These are phyloP conservation scores for Pseudochirops corinnae DNA, from an alignment of 2,797 vertebrate genomes.

Conservation along the genomic window DNA sequence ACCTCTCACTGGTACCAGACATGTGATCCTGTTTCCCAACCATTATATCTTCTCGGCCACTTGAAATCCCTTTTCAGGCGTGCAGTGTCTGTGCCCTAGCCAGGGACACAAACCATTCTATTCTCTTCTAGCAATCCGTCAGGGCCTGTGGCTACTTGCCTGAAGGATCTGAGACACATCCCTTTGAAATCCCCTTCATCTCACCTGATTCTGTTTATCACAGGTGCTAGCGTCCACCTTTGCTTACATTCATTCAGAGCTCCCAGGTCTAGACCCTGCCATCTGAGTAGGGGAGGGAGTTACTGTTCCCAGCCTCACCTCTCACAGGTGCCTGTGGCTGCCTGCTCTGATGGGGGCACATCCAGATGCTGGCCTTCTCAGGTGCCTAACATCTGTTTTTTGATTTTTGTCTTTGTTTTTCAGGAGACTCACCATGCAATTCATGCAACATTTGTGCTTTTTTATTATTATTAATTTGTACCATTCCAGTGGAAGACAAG, in stretches of 20 bases:
- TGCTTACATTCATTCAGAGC: too few relatives aligned
- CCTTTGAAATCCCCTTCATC: not conserved
- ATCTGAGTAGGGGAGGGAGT: not conserved
- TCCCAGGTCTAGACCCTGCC: not conserved
- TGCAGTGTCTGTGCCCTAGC: not conserved
- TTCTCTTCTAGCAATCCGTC: not conserved
- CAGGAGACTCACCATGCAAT: not conserved
- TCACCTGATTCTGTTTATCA: not conserved
- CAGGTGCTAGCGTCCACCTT: not conserved
- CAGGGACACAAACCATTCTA: not conserved
- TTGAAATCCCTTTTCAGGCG: constrained; percentile 3
- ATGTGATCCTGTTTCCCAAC: not conserved
- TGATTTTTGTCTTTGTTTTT: not conserved
- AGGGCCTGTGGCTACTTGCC: not conserved
- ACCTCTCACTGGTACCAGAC: not conserved
- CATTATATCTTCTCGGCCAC: not conserved
- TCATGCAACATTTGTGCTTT: not conserved
- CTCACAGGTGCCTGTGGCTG: not conserved
- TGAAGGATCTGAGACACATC: not conserved
- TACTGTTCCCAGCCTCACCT: not conserved
- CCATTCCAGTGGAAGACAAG: not conserved
- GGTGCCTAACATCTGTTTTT: not conserved
- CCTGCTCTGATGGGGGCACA: not conserved
- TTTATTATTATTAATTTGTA: not conserved
- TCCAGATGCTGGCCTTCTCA: not conserved